Evolutionary conservation across 2,797 vertebrate species (phyloP).

Genomic region (Coracias cyanogaster): DNA sequence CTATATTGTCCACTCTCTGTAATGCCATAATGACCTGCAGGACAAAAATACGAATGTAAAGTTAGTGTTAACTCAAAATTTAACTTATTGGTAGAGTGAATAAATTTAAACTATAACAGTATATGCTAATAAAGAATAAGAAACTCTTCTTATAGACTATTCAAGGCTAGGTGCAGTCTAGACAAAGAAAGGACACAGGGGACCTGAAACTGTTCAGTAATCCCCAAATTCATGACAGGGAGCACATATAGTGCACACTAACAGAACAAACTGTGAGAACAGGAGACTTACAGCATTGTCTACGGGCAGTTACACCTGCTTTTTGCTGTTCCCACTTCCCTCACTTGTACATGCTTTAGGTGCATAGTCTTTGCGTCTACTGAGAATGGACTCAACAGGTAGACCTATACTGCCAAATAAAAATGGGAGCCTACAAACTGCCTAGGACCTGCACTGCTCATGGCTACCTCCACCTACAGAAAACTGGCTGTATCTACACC

Average conservation of each 20-base stretch:
- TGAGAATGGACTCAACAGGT: not conserved
- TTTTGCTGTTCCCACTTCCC: not conserved
- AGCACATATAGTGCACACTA: not conserved
- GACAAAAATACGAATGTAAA: not conserved
- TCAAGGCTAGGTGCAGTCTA: not conserved
- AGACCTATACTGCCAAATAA: not conserved
- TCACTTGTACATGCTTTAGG: not conserved
- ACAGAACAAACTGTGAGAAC: not conserved
- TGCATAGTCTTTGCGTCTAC: not conserved
- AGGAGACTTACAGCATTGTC: not conserved
- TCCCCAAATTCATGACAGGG: not conserved
- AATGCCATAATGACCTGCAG: constrained; percentile 88
- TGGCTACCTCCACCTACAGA: not conserved
- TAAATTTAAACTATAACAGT: not conserved
- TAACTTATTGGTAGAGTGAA: not conserved
- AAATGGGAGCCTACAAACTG: not conserved
- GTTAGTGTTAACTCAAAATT: not conserved
- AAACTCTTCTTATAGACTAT: not conserved
- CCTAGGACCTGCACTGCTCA: not conserved
- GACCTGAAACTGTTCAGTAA: not conserved
- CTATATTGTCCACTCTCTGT: constrained; percentile 84
- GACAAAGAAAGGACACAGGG: not conserved
- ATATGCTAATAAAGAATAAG: not conserved
- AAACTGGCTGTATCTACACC: not conserved
- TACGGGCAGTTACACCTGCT: not conserved